Conservation (phyloP, 1,140 invertebrate species). For the Meloidogyne hapla region DNA sequence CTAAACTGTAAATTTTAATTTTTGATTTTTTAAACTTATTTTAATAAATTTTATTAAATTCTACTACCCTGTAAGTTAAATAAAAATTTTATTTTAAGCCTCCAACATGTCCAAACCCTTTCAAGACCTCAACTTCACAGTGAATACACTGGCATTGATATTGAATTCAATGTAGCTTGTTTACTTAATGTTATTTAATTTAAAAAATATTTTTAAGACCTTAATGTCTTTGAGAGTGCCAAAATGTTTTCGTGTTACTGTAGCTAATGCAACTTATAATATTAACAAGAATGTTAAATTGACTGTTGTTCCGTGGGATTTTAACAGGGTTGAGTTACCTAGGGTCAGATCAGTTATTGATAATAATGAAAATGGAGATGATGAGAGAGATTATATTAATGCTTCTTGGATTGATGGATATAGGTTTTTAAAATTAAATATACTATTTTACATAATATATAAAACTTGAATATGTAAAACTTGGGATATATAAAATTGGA, state of each 20-base stretch:
- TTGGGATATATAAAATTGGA: too few relatives aligned
- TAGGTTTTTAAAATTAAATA: constrained; percentile 25
- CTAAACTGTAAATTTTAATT: constrained; percentile 74
- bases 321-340: constrained; percentile 86
- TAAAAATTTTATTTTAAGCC: constrained; percentile 2
- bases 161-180: constrained; percentile 87
- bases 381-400: constrained; percentile 95
- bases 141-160: constrained; percentile 79
- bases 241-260: constrained; percentile 82
- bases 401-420: constrained; percentile 91
- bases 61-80: too few relatives aligned
- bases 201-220: constrained; percentile 69
- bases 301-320: constrained; percentile 93
- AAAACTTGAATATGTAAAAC: too few relatives aligned
- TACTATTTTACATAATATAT: background rate
- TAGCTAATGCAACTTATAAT: constrained; percentile 90
- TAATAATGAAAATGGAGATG: background rate
- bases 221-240: constrained; percentile 89
- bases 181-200: background rate
- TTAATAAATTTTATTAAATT: too few relatives aligned
- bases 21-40: background rate
- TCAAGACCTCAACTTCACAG: constrained; percentile 72
- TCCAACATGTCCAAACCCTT: constrained; percentile 84
- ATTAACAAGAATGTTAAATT: constrained; percentile 96
- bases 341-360: constrained; percentile 72